Percentiles rank a stretch among this genome's conserved stretches.
Evolutionary conservation across 1,140 invertebrate genomes (phyloP).

Genomic region (Orchesella cincta): DNA sequence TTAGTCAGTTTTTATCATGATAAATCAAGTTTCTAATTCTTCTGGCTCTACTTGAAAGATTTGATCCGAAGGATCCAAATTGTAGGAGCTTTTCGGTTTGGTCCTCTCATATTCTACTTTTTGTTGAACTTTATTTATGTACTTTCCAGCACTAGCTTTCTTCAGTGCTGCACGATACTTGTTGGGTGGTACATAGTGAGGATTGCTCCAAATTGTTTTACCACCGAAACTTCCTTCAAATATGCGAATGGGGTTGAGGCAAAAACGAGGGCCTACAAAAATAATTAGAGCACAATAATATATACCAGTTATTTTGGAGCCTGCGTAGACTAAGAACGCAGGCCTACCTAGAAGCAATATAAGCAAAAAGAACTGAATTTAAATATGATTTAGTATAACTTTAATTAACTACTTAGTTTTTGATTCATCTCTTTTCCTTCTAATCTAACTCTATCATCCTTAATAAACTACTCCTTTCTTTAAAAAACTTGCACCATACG

Average conservation of each 20-base stretch:
- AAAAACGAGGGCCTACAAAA: slow-evolving; percentile 81
- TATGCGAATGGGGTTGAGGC: slow-evolving; percentile 89
- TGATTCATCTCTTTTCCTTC: too few species aligned
- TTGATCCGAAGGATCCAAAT: slow-evolving; percentile 65
- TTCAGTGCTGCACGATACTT: slow-evolving; percentile 71
- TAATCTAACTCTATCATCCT: too few species aligned
- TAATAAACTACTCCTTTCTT: too few species aligned
- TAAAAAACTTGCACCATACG: too few species aligned
- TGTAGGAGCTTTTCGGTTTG: slow-evolving; percentile 70
- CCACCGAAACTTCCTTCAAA: slow-evolving; percentile 96
- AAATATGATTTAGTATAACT: too few species aligned
- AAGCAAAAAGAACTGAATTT: too few species aligned
- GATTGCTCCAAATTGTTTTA: slow-evolving; percentile 88
- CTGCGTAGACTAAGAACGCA: too few species aligned
- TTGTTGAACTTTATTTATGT: slow-evolving; percentile 73
- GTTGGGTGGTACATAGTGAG: slow-evolving; percentile 86
- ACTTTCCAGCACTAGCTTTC: slow-evolving; percentile 72
- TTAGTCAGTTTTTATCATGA: too few species aligned
- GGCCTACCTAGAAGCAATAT: slow-evolving; percentile 23
- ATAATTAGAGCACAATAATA: slow-evolving; percentile 37
- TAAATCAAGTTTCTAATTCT: slow-evolving; percentile 55
- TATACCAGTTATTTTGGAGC: neutral
- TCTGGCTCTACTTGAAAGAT: slow-evolving; percentile 65
- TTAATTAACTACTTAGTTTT: too few species aligned
- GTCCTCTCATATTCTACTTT: slow-evolving; percentile 72